phyloP scores from a whole-genome alignment of 2,113 vertebrate species.

The Grantiella picta region DNA sequence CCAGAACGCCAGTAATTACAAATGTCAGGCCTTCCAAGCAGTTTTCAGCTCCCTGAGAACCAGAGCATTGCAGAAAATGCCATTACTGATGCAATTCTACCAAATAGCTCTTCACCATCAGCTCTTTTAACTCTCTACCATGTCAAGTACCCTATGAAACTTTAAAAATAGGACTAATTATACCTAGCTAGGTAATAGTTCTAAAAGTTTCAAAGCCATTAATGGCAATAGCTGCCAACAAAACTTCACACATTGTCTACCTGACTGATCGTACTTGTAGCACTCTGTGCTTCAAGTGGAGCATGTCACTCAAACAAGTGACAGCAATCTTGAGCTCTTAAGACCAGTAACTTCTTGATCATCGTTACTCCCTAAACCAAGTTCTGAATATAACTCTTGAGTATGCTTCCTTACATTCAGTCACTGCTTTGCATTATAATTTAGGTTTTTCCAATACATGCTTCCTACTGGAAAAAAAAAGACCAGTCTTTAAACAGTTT shows the following conservation, averaged over 20 bases:
- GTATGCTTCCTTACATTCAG: neutral
- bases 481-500: neutral
- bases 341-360: neutral
- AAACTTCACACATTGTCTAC: neutral
- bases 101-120: neutral
- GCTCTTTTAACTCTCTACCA: neutral
- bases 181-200: neutral
- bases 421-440: neutral
- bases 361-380: neutral
- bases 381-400: neutral
- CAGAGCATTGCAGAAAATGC: slow-evolving; percentile 37
- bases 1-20: slow-evolving; percentile 92
- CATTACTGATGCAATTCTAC: neutral
- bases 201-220: neutral
- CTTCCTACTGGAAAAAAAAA: neutral
- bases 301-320: neutral
- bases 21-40: slow-evolving; percentile 94
- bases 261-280: accelerated
- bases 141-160: neutral
- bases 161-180: neutral
- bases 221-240: neutral
- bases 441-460: neutral
- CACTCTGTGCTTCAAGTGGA: neutral
- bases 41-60: slow-evolving; percentile 90
- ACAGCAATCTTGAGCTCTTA: neutral